Conservation (phyloP, 2,888 invertebrate genomes). For the Mechanitis messenoides region DNA sequence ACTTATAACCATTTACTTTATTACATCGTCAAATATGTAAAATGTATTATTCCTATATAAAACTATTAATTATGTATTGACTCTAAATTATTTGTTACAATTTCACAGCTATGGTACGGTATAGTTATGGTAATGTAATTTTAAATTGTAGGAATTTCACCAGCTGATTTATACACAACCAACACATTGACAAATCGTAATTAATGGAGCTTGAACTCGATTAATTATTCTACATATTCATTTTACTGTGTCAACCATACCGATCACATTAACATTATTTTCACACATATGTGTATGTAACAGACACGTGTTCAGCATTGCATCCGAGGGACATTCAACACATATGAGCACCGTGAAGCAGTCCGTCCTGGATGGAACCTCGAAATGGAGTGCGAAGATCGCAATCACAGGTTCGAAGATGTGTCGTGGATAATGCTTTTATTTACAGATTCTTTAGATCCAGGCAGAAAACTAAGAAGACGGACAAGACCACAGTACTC, state of each 20-base stretch:
- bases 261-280: slow-evolving; percentile 11
- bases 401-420: slow-evolving; percentile 98
- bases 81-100: neutral
- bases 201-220: slow-evolving; percentile 1
- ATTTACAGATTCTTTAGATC: slow-evolving; percentile 31
- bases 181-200: neutral
- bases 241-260: neutral
- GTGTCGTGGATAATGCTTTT: slow-evolving; percentile 43
- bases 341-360: slow-evolving; percentile 99
- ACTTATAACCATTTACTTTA: neutral
- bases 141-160: too few relatives aligned
- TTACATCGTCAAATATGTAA: neutral
- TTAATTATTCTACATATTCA: neutral
- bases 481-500: slow-evolving; percentile 27
- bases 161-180: slow-evolving; percentile 3
- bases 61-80: neutral
- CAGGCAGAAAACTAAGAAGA: slow-evolving; percentile 26
- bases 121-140: neutral
- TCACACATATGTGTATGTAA: slow-evolving; percentile 56
- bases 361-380: slow-evolving; percentile 98
- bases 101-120: slow-evolving; percentile 1
- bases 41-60: neutral
- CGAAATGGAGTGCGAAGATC: slow-evolving; percentile 99
- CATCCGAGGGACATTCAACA: slow-evolving; percentile 93
- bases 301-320: slow-evolving; percentile 97